Evolutionary conservation across 1,140 invertebrate species (phyloP).

Genomic region (Littorina saxatilis): DNA sequence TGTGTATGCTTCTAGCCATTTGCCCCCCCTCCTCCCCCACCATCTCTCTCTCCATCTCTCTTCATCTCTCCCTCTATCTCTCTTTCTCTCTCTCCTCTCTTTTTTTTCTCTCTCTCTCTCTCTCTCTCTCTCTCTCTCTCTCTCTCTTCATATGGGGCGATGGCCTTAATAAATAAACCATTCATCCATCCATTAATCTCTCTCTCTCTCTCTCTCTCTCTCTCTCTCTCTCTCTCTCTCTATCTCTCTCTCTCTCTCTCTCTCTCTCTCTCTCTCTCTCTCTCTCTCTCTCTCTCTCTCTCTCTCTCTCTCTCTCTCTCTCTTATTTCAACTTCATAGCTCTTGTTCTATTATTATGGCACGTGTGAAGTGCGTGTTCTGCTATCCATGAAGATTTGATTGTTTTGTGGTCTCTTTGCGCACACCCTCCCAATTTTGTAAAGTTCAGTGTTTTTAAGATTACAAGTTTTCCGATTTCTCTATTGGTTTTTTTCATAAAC

Average conservation of each 20-base stretch:
- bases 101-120: not conserved
- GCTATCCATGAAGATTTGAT: too few species aligned
- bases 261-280: not conserved
- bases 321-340: too few species aligned
- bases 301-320: constrained; percentile 11
- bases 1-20: not conserved
- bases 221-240: not conserved
- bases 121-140: constrained; percentile 17
- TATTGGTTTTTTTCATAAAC: too few species aligned
- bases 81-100: constrained; percentile 8
- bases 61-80: not conserved
- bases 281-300: constrained; percentile 3
- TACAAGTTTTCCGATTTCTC: too few species aligned
- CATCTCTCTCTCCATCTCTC: not conserved
- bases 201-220: not conserved
- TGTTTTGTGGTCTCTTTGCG: not conserved
- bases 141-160: too few species aligned
- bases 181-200: not conserved
- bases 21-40: not conserved
- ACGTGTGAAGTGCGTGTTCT: too few species aligned
- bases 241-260: too few species aligned
- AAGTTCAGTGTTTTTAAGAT: too few species aligned
- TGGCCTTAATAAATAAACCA: not conserved
- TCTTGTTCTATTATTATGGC: too few species aligned
- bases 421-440: too few species aligned